Percentiles rank a stretch among this genome's conserved stretches.
phyloP scores from a whole-genome alignment of 2,113 vertebrate species.

The Poecilia latipinna region DNA sequence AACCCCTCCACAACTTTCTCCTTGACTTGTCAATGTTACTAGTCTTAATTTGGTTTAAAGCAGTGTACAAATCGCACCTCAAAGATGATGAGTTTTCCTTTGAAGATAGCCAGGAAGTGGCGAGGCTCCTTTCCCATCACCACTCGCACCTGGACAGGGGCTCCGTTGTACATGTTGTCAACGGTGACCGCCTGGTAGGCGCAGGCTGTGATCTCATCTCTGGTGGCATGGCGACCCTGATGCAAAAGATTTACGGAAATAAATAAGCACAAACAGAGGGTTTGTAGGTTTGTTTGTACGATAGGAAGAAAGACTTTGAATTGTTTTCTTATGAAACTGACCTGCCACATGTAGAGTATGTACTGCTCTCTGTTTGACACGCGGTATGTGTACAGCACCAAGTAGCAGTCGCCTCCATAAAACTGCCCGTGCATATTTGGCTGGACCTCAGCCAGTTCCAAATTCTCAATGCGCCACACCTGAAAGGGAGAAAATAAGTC shows the following conservation, averaged over 20 bases:
- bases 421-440: conserved; percentile 86
- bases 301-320: too few species aligned
- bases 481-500: conserved; percentile 39
- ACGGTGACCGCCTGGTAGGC: conserved; percentile 87
- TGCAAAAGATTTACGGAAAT: not conserved
- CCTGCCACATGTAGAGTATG: conserved; percentile 93
- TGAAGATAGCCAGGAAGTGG: conserved; percentile 92
- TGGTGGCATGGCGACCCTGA: conserved; percentile 87
- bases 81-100: conserved; percentile 87
- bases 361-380: conserved; percentile 80
- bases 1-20: too few species aligned
- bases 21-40: not conserved
- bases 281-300: not conserved
- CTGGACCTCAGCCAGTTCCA: conserved; percentile 83
- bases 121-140: conserved; percentile 91
- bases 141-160: conserved; percentile 89
- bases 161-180: conserved; percentile 84
- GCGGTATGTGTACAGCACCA: conserved; percentile 88
- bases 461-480: conserved; percentile 90
- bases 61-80: conserved; percentile 75
- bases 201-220: conserved; percentile 87
- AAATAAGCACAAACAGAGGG: not conserved
- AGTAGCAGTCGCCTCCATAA: conserved; percentile 91
- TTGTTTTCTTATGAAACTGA: conserved; percentile 47
- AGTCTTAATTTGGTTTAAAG: not conserved